phyloP scores from a whole-genome alignment of 2,113 vertebrate genomes.

The Mirza zaza region DNA sequence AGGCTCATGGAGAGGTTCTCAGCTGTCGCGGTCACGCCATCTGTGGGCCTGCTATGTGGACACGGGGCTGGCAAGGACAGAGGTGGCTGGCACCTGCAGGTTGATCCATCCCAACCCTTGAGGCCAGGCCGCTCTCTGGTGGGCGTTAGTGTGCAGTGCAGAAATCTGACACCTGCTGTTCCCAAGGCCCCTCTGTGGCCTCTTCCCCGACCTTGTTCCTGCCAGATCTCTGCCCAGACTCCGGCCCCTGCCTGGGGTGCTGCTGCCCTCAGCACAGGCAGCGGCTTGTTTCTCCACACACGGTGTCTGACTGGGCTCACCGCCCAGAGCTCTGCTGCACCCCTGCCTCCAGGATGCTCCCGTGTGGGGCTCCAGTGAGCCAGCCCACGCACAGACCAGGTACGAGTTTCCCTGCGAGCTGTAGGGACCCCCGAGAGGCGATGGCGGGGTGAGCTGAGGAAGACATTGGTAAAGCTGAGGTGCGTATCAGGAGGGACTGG shows the following conservation, averaged over 20 bases:
- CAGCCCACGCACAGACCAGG: background rate
- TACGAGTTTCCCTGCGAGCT: background rate
- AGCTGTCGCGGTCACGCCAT: background rate
- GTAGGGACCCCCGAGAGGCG: background rate
- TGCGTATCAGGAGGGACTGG: accelerated
- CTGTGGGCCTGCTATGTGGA: background rate
- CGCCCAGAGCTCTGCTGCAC: background rate
- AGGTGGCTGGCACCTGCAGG: background rate
- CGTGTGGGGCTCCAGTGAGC: too few relatives aligned
- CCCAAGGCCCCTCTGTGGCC: background rate
- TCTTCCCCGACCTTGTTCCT: background rate
- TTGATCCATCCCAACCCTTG: accelerated
- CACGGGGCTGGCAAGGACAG: background rate
- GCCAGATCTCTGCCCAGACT: background rate
- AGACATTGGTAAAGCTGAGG: background rate
- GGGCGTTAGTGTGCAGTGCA: accelerated
- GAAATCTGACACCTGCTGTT: background rate
- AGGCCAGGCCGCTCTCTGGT: background rate
- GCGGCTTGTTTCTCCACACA: background rate
- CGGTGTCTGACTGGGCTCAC: background rate
- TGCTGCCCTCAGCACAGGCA: background rate
- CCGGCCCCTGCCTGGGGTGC: too few relatives aligned
- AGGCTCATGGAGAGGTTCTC: background rate
- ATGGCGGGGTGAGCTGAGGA: background rate
- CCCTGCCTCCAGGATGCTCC: background rate